phyloP scores from a whole-genome alignment of 2,888 invertebrate genomes.

The Euphydryas editha region DNA sequence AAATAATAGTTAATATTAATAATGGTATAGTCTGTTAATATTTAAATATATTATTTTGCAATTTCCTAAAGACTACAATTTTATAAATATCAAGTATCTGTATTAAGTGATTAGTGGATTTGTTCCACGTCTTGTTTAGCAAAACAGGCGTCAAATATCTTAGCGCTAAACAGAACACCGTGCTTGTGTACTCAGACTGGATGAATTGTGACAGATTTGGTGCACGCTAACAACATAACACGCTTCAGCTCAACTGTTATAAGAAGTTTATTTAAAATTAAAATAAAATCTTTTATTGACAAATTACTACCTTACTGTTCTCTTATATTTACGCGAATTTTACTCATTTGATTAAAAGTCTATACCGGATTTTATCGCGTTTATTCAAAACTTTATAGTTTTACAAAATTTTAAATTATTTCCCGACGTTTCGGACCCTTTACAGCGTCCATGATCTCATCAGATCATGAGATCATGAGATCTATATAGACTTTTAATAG shows the following conservation, averaged over 20 bases:
- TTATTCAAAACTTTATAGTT: too few species aligned
- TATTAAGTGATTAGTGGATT: neutral
- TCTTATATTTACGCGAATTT: too few species aligned
- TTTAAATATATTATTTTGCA: neutral
- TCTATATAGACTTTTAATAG: too few species aligned
- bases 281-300: too few species aligned
- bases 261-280: neutral
- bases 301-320: too few species aligned
- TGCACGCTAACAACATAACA: conserved; percentile 9
- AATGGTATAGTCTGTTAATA: neutral
- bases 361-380: too few species aligned
- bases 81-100: neutral
- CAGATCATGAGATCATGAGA: too few species aligned
- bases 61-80: neutral
- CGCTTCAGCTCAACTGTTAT: neutral
- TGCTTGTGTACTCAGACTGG: conserved; percentile 12
- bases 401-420: too few species aligned
- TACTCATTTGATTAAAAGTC: too few species aligned
- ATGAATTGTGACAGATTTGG: conserved; percentile 22
- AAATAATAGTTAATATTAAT: neutral
- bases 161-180: conserved; percentile 12
- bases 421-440: too few species aligned
- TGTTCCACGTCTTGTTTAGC: neutral
- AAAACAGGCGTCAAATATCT: conserved; percentile 20
- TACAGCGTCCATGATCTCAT: too few species aligned